phyloP scores from a whole-genome alignment of 1,140 invertebrate species.

The Diabrotica virgifera region DNA sequence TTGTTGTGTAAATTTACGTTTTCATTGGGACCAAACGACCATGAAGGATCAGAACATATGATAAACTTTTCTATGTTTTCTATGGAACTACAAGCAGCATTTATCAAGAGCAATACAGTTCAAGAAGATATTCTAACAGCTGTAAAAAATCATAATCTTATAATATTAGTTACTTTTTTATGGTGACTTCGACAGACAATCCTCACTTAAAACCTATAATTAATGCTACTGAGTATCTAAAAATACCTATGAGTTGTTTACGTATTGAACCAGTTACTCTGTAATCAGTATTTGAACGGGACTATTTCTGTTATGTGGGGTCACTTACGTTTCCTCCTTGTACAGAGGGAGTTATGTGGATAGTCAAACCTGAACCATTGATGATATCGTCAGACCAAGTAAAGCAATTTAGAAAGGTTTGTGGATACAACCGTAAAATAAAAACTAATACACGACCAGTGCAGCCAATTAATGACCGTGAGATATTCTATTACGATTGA shows the following conservation, averaged over 20 bases:
- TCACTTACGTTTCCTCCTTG: conserved; percentile 84
- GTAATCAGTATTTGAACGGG: conserved; percentile 51
- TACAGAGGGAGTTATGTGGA: conserved; percentile 80
- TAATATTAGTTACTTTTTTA: conserved; percentile 52
- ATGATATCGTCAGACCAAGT: conserved; percentile 67
- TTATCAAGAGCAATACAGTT: conserved; percentile 38
- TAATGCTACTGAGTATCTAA: conserved; percentile 49
- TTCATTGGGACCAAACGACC: conserved; percentile 56
- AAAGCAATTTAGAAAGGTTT: conserved; percentile 52
- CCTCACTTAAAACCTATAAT: conserved; percentile 55
- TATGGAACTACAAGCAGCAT: conserved; percentile 55
- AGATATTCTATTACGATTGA: conserved; percentile 39
- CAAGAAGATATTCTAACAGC: conserved; percentile 33
- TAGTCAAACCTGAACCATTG: conserved; percentile 73
- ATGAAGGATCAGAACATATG: conserved; percentile 60
- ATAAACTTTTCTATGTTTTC: conserved; percentile 53
- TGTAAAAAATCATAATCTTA: conserved; percentile 30
- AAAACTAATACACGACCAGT: conserved; percentile 52
- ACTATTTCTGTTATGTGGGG: conserved; percentile 73
- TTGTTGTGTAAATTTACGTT: conserved; percentile 52
- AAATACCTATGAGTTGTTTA: conserved; percentile 43
- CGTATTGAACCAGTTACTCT: conserved; percentile 54
- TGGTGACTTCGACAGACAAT: conserved; percentile 52
- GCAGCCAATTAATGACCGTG: conserved; percentile 48
- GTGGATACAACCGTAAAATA: conserved; percentile 43